These are phyloP conservation scores for Cephus spinipes DNA, from an alignment of 2,888 invertebrate species.

Conservation along the genomic window DNA sequence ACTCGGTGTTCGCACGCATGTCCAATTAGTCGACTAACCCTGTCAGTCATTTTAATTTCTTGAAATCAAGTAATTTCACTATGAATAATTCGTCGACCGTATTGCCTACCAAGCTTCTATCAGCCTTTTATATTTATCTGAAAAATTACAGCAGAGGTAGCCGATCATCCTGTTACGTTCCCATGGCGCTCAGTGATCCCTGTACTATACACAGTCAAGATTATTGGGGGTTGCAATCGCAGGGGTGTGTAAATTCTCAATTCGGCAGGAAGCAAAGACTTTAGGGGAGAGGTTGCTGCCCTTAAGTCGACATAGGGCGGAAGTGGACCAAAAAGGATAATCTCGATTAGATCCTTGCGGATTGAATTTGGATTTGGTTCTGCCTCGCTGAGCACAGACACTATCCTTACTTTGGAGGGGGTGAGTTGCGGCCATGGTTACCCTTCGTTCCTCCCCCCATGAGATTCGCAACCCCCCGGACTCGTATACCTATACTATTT, in stretches of 20 bases:
- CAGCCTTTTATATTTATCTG: neutral
- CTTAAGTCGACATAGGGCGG: conserved; percentile 11
- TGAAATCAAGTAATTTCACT: neutral
- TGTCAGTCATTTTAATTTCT: neutral
- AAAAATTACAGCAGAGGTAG: neutral
- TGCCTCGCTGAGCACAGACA: neutral
- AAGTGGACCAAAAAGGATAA: conserved; percentile 46
- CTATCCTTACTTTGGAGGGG: conserved; percentile 1
- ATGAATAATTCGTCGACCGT: neutral
- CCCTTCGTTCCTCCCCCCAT: neutral
- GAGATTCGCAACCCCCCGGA: neutral
- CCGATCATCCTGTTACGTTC: neutral
- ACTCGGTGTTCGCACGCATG: neutral
- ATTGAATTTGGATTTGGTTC: conserved; percentile 39
- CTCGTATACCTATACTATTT: neutral
- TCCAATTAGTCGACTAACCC: neutral
- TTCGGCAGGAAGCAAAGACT: neutral
- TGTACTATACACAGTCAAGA: neutral
- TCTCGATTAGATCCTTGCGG: conserved; percentile 45
- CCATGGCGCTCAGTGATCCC: neutral
- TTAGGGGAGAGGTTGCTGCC: neutral
- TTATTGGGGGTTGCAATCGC: neutral
- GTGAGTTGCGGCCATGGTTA: neutral
- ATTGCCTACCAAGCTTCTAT: neutral
- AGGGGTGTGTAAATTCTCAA: neutral